phyloP scores from a whole-genome alignment of 1,140 invertebrate genomes.

The Mercenaria mercenaria region DNA sequence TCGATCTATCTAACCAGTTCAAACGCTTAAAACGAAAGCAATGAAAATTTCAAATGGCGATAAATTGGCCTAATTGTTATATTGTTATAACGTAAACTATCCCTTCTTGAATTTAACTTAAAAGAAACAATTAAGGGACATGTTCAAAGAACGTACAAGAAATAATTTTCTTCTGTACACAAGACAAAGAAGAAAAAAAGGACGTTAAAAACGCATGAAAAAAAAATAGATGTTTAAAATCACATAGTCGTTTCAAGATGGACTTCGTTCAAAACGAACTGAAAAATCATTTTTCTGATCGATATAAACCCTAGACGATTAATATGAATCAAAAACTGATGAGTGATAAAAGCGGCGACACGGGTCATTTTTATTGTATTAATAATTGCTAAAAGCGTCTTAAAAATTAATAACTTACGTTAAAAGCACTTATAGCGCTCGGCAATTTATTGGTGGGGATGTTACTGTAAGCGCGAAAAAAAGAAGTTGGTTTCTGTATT shows the following conservation, averaged over 20 bases:
- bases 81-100: neutral
- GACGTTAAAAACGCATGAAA: neutral
- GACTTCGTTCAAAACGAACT: neutral
- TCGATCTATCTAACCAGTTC: neutral
- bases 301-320: neutral
- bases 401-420: no score
- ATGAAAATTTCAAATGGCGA: slow-evolving; percentile 49
- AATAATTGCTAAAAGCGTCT: neutral
- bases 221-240: neutral
- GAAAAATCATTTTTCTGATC: neutral
- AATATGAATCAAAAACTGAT: neutral
- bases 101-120: neutral
- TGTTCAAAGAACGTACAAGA: neutral
- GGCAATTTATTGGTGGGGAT: no score
- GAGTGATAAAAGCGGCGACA: neutral
- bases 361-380: neutral
- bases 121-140: neutral
- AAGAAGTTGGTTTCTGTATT: no score
- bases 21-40: slow-evolving; percentile 12
- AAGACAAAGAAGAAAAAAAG: neutral
- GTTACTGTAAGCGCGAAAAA: no score
- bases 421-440: no score
- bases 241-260: neutral
- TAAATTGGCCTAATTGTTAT: slow-evolving; percentile 56
- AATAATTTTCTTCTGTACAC: neutral